phyloP scores from a whole-genome alignment of 2,888 invertebrate species.

The Bhutanitis thaidina region DNA sequence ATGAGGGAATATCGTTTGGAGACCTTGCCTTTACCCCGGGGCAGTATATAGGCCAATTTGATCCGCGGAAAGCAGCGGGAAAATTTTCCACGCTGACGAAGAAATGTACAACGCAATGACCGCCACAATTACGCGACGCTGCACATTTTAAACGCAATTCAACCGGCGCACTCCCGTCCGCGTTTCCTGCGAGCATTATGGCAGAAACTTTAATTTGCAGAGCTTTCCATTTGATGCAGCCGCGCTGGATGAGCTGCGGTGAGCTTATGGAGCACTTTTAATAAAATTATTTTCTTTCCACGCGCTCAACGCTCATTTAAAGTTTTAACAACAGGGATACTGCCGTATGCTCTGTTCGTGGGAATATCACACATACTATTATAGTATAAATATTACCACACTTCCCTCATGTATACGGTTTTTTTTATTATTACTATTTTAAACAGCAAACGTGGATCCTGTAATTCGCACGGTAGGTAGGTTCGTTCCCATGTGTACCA shows the following conservation, averaged over 20 bases:
- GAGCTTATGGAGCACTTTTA: neutral
- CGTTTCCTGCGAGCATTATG: neutral
- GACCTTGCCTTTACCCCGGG: too few species aligned
- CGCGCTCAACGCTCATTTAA: neutral
- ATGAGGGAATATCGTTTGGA: too few species aligned
- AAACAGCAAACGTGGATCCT: too few species aligned
- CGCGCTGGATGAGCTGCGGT: neutral
- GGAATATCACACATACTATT: too few species aligned
- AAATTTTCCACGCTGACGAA: neutral
- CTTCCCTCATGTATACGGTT: too few species aligned
- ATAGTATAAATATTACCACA: too few species aligned
- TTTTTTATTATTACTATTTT: too few species aligned
- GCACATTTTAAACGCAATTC: neutral
- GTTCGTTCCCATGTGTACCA: slow-evolving; percentile 13
- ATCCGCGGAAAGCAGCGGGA: too few species aligned
- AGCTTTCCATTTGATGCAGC: slow-evolving; percentile 5
- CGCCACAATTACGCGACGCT: neutral
- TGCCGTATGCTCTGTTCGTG: neutral
- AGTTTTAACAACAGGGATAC: neutral
- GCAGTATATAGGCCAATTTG: too few species aligned
- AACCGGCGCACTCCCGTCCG: neutral
- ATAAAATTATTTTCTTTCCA: neutral
- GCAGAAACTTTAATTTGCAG: slow-evolving; percentile 6
- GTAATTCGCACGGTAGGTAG: slow-evolving; percentile 11
- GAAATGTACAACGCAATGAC: neutral